These are phyloP conservation scores for Iguana delicatissima DNA, from an alignment of 2,797 vertebrate species.

Conservation along the genomic window DNA sequence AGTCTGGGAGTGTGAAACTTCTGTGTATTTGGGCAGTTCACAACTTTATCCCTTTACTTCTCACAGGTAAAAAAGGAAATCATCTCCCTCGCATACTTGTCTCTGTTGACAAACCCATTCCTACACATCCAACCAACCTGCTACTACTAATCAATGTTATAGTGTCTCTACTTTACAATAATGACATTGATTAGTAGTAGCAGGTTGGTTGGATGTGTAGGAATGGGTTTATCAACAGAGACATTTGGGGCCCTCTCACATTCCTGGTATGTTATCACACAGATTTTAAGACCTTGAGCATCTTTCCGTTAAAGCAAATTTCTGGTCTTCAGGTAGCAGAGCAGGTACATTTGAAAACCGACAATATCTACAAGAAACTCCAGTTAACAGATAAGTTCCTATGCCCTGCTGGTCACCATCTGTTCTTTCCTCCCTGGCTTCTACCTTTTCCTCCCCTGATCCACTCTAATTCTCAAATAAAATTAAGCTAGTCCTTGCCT, in stretches of 20 bases:
- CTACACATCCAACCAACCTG: too few relatives aligned
- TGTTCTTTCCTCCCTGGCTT: constrained; percentile 1
- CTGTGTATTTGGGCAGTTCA: background rate
- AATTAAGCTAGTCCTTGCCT: background rate
- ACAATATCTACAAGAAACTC: background rate
- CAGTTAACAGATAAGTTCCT: background rate
- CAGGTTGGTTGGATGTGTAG: background rate
- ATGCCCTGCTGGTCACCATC: background rate
- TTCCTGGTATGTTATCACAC: background rate
- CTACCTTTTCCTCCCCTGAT: background rate
- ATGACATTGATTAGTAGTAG: background rate
- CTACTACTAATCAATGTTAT: too few relatives aligned
- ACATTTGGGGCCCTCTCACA: too few relatives aligned
- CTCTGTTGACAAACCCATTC: too few relatives aligned
- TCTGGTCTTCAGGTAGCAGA: too few relatives aligned
- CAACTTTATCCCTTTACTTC: background rate
- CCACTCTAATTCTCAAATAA: constrained; percentile 20
- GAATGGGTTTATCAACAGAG: background rate
- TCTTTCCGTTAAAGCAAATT: background rate
- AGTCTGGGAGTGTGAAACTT: background rate
- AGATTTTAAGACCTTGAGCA: background rate
- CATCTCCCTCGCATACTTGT: background rate
- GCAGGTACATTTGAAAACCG: background rate
- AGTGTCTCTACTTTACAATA: too few relatives aligned
- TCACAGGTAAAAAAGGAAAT: background rate